Evolutionary conservation across 2,797 vertebrate genomes (phyloP), one percentile per base, ranked within the genome.

Genomic region (Somateria mollissima): DNA sequence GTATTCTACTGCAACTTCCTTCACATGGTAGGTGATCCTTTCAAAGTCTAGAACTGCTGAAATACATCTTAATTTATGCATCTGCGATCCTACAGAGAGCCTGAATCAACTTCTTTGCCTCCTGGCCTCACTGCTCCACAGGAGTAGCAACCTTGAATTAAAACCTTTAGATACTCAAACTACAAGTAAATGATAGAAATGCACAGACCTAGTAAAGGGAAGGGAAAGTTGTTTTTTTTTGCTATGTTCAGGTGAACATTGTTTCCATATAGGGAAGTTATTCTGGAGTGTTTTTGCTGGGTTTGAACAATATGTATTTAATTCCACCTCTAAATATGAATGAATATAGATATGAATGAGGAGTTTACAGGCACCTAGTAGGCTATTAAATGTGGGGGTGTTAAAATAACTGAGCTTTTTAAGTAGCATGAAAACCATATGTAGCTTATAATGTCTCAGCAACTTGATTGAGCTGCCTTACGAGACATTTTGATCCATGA

Each of bases 401-500:
- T 81, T 94, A 71, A 81, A 90, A 92, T 62, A 84, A 74, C 41
- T 79, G 28, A 94, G 36, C 32, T 91, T 90, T 36, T 53, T 71
- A 87, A 78, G 86, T 56, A 80, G 21, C 36, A 62, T 53, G 53
- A 85, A 86, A 85, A 34, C 12, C 21, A 39, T 2, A 1, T 36
- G 49, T 71, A 83, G n/a, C 49, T 83, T 87, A 13, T 79, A 82
- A 74, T 57, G 27, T 65, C 84, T 75, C 65, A 90, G 70, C 28
- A 69, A 19, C 47, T 62, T 0, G 0, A 78, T 57, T 71, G 65
- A 90, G 17, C 49, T 94, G 51, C 41, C 53, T 85, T 71, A 21
- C 34, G 17, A 53, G 84, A 65, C 39, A 28, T 73, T 77, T 74
- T 61, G 34, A 81, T 74, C 56, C 7, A 4, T 77, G 61, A 28